A percentile compares a stretch with the other conserved stretches of the same genome.
Conservation (phyloP, 2,888 invertebrate genomes). For the Octonoba sinensis region DNA sequence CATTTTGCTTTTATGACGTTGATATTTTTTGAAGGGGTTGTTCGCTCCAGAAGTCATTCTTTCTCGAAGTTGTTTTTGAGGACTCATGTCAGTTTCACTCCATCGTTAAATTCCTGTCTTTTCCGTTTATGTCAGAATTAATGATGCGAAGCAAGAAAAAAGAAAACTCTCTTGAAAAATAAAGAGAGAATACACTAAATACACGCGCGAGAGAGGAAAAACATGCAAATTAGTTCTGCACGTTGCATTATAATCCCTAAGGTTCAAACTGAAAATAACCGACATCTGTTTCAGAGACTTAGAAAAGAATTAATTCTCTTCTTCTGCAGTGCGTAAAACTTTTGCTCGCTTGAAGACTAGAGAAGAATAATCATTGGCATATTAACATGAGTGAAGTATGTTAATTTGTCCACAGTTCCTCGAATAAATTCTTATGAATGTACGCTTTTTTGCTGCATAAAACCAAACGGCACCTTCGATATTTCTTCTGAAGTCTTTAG, state of each 20-base stretch:
- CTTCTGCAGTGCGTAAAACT: conserved; percentile 23
- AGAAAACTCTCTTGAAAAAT: not conserved
- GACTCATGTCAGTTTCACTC: no score
- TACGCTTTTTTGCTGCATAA: no score
- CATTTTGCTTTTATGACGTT: no score
- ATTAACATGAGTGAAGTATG: no score
- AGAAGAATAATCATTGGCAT: not conserved
- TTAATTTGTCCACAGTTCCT: no score
- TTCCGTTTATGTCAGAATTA: conserved; percentile 28
- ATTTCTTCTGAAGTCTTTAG: no score
- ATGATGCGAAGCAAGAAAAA: conserved; percentile 21
- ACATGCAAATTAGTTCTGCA: conserved; percentile 52
- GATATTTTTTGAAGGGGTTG: no score
- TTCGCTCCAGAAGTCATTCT: no score
- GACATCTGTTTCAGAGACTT: conserved; percentile 28
- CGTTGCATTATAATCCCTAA: conserved; percentile 28
- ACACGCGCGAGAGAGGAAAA: conserved; percentile 16
- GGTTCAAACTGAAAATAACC: not conserved
- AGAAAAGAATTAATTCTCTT: conserved; percentile 46
- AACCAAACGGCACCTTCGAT: no score
- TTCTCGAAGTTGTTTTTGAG: no score
- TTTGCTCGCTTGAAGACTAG: conserved; percentile 3
- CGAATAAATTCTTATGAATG: no score
- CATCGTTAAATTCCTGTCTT: not conserved
- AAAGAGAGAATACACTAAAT: conserved; percentile 4